These are phyloP conservation scores for Sterrhoptilus dennistouni DNA, from an alignment of 2,113 vertebrate genomes.

Conservation along the genomic window DNA sequence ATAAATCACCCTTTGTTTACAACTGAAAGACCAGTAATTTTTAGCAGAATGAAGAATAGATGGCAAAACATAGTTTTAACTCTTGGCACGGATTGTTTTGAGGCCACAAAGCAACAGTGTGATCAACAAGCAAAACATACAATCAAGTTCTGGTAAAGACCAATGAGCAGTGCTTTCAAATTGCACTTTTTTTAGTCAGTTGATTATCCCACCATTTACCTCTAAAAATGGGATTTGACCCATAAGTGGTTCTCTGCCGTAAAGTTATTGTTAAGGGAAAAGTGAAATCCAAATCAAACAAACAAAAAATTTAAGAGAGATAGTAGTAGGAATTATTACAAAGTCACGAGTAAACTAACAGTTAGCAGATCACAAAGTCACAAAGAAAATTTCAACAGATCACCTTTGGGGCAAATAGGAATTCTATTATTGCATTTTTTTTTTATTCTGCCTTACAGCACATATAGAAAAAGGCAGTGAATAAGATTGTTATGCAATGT, in stretches of 20 bases:
- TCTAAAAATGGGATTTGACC: neutral
- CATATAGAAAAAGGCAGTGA: neutral
- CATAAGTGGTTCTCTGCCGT: neutral
- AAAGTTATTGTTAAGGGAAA: neutral
- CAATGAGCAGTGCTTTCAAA: neutral
- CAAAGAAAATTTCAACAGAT: neutral
- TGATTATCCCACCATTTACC: neutral
- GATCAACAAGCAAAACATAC: neutral
- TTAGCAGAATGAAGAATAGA: constrained; percentile 11
- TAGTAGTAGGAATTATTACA: neutral
- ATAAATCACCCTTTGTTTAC: constrained; percentile 39
- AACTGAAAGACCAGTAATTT: neutral
- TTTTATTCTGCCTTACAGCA: neutral
- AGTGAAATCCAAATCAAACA: neutral
- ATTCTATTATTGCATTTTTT: neutral
- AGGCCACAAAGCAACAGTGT: neutral
- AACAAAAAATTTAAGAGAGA: neutral
- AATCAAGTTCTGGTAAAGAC: neutral
- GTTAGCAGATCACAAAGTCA: neutral
- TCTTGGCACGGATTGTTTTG: neutral
- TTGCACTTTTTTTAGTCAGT: neutral
- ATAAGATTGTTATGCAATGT: neutral
- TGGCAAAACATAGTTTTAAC: constrained; percentile 1
- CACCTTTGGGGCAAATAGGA: neutral
- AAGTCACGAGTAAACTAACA: neutral